Evolutionary conservation across 2,113 vertebrate genomes (phyloP).

Genomic region (Etheostoma cragini): DNA sequence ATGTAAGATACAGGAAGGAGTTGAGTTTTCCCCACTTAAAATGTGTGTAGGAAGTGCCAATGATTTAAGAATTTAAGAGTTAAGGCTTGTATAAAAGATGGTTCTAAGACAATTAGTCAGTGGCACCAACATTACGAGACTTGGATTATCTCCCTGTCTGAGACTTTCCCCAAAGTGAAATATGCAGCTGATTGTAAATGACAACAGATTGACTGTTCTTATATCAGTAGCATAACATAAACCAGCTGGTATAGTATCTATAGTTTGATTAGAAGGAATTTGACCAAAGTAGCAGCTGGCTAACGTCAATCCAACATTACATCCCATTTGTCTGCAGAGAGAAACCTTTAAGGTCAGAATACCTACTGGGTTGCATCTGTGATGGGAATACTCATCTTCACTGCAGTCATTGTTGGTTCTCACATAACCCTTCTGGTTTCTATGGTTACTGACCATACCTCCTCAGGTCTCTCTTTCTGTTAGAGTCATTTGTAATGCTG

Average conservation of each 20-base stretch:
- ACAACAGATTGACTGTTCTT: background rate
- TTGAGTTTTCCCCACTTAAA: slow-evolving; percentile 24
- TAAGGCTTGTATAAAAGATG: slow-evolving; percentile 16
- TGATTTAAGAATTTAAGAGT: slow-evolving; percentile 7
- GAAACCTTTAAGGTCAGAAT: slow-evolving; percentile 51
- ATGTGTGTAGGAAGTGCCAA: slow-evolving; percentile 10
- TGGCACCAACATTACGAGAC: background rate
- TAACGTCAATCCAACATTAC: background rate
- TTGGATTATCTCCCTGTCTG: slow-evolving; percentile 3
- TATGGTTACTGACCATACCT: slow-evolving; percentile 61
- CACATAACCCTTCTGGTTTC: slow-evolving; percentile 46
- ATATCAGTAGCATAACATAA: background rate
- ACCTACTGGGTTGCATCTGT: slow-evolving; percentile 24
- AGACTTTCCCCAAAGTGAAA: slow-evolving; percentile 2
- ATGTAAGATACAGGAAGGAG: slow-evolving; percentile 25
- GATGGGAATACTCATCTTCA: slow-evolving; percentile 49
- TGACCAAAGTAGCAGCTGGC: slow-evolving; percentile 10
- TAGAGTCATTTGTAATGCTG: slow-evolving; percentile 6
- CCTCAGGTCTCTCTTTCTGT: slow-evolving; percentile 32
- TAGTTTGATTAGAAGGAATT: background rate
- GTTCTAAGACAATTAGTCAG: background rate
- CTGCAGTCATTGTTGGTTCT: slow-evolving; percentile 35
- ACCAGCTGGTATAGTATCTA: background rate
- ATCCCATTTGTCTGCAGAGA: slow-evolving; percentile 8
- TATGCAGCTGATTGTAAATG: too few species aligned